phyloP scores from a whole-genome alignment of 1,140 invertebrate species.

The Zaprionus davidi region DNA sequence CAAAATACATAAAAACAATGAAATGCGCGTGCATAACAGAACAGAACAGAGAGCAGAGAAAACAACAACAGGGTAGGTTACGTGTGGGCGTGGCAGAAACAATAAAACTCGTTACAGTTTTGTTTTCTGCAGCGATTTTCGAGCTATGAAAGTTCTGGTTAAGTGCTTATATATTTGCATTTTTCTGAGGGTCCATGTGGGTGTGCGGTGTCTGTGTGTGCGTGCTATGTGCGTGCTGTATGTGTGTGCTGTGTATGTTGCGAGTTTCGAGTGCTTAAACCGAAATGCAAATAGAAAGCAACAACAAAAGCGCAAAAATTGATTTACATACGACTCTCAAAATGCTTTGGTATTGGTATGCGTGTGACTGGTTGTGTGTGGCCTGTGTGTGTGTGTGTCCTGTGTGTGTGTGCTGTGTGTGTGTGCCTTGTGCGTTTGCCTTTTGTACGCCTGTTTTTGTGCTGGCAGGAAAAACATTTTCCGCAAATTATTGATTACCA shows the following conservation, averaged over 20 bases:
- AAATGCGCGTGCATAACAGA: slow-evolving; percentile 26
- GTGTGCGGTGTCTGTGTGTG: background rate
- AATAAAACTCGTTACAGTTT: slow-evolving; percentile 39
- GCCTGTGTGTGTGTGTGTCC: background rate
- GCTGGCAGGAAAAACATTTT: slow-evolving; percentile 41
- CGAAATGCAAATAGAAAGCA: slow-evolving; percentile 53
- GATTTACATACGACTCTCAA: slow-evolving; percentile 46
- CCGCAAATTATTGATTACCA: slow-evolving; percentile 65
- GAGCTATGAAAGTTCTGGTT: slow-evolving; percentile 38
- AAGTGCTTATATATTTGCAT: slow-evolving; percentile 39
- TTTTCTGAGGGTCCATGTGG: slow-evolving; percentile 2
- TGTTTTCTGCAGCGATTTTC: slow-evolving; percentile 35
- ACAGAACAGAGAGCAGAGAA: background rate
- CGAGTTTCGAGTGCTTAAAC: slow-evolving; percentile 32
- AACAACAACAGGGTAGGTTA: slow-evolving; percentile 6
- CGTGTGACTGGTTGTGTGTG: background rate
- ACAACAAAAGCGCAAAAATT: slow-evolving; percentile 46
- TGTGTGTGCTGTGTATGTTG: slow-evolving; percentile 17
- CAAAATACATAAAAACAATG: slow-evolving; percentile 41
- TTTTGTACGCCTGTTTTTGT: slow-evolving; percentile 21
- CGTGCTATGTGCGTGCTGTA: slow-evolving; percentile 11
- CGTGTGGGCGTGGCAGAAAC: slow-evolving; percentile 5
- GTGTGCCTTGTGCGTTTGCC: slow-evolving; percentile 4
- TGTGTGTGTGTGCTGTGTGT: slow-evolving; percentile 11
- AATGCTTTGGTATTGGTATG: background rate